Conservation (phyloP, 2,113 vertebrate species). For the Polypterus senegalus region DNA sequence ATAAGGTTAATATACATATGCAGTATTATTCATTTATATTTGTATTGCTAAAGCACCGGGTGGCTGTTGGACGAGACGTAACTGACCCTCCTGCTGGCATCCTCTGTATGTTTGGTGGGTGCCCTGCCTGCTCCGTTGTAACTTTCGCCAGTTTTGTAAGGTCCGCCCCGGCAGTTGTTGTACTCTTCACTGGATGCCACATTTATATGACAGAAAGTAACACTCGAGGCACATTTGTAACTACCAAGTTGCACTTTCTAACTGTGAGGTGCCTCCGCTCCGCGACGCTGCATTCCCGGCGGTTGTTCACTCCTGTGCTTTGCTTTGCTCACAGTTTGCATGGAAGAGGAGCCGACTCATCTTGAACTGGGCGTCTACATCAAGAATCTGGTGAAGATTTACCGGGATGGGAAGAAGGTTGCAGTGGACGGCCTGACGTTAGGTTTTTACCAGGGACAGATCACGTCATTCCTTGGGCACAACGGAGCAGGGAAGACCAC, state of each 20-base stretch:
- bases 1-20: too few species aligned
- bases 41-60: too few species aligned
- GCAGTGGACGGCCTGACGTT: slow-evolving; percentile 85
- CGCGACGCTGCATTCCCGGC: background rate
- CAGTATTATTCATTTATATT: too few species aligned
- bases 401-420: slow-evolving; percentile 80
- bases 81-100: too few species aligned
- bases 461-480: slow-evolving; percentile 92
- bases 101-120: too few species aligned
- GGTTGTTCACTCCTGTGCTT: background rate
- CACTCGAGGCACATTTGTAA: background rate
- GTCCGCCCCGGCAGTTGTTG: too few species aligned
- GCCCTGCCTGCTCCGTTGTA: too few species aligned
- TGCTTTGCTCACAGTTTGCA: slow-evolving; percentile 55
- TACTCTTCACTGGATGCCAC: too few species aligned
- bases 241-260: background rate
- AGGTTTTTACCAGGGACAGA: slow-evolving; percentile 93
- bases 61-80: too few species aligned
- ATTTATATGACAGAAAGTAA: too few species aligned
- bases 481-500: slow-evolving; percentile 97
- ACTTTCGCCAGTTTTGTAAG: too few species aligned
- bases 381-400: slow-evolving; percentile 88
- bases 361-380: slow-evolving; percentile 82
- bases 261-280: background rate
- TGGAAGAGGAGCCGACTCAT: slow-evolving; percentile 83